phyloP scores from a whole-genome alignment of 2,888 invertebrate genomes.

The Ennomos fuscantarius region DNA sequence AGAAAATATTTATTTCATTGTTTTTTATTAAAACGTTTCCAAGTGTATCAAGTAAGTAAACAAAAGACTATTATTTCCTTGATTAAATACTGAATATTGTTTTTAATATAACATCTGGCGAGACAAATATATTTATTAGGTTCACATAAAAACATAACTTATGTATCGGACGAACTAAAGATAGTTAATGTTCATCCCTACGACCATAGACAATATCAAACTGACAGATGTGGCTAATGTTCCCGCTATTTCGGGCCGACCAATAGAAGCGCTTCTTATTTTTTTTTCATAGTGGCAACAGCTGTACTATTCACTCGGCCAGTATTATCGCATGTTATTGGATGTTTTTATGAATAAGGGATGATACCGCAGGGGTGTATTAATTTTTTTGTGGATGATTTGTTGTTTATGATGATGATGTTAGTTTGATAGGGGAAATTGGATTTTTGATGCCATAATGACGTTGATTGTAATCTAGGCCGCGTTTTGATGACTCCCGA shows the following conservation, averaged over 20 bases:
- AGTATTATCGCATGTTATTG: constrained; percentile 74
- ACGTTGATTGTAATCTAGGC: constrained; percentile 40
- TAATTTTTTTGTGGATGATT: constrained; percentile 52
- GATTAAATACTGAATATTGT: background rate
- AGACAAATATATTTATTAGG: constrained; percentile 11
- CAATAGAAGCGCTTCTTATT: constrained; percentile 66
- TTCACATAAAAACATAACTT: constrained; percentile 21
- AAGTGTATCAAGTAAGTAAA: no score
- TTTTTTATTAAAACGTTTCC: no score
- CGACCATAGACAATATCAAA: constrained; percentile 62
- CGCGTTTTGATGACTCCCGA: constrained; percentile 29
- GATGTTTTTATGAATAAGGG: constrained; percentile 70
- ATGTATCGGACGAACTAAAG: constrained; percentile 19
- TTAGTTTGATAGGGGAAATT: constrained; percentile 55
- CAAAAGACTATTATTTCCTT: no score
- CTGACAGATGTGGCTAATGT: constrained; percentile 78
- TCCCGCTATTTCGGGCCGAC: constrained; percentile 62
- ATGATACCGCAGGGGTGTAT: constrained; percentile 40
- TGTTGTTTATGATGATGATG: constrained; percentile 44
- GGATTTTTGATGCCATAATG: constrained; percentile 49
- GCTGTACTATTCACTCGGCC: constrained; percentile 64
- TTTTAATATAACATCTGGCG: constrained; percentile 6
- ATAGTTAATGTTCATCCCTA: constrained; percentile 24
- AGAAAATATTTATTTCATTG: no score
- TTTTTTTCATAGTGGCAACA: constrained; percentile 66